phyloP scores from a whole-genome alignment of 2,888 invertebrate species.

The Eupithecia insigniata region DNA sequence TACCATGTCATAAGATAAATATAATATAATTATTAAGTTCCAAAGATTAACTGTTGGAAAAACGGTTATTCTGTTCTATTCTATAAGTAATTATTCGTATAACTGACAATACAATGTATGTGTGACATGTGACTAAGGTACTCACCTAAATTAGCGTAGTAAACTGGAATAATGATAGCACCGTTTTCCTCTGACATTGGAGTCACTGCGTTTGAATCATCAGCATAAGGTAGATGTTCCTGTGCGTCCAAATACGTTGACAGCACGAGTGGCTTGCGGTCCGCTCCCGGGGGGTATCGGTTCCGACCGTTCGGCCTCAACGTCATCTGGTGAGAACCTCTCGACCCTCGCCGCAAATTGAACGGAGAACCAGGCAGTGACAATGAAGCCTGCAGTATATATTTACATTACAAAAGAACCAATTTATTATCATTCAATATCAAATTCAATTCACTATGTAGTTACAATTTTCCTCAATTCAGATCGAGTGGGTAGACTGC shows the following conservation, averaged over 20 bases:
- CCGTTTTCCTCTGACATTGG: slow-evolving; percentile 99
- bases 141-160: slow-evolving; percentile 92
- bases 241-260: slow-evolving; percentile 97
- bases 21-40: background rate
- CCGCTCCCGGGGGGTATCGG: slow-evolving; percentile 92
- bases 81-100: background rate
- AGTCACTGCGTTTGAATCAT: slow-evolving; percentile 98
- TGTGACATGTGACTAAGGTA: slow-evolving; percentile 28
- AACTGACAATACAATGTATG: slow-evolving; percentile 7
- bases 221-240: slow-evolving; percentile 98
- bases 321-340: slow-evolving; percentile 96
- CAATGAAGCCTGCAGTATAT: slow-evolving; percentile 92
- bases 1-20: background rate
- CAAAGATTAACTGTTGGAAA: background rate
- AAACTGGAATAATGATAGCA: slow-evolving; percentile 96
- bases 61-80: background rate
- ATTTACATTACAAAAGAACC: slow-evolving; percentile 50
- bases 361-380: slow-evolving; percentile 99
- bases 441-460: slow-evolving; percentile 34
- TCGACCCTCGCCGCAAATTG: slow-evolving; percentile 94
- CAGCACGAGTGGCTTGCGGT: slow-evolving; percentile 96
- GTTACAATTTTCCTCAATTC: slow-evolving; percentile 77
- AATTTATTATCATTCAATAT: slow-evolving; percentile 30
- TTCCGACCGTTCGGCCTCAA: slow-evolving; percentile 91
- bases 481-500: slow-evolving; percentile 65